Percentiles rank a stretch among this genome's conserved stretches.
phyloP scores from a whole-genome alignment of 2,113 vertebrate genomes.

The Psilopsiagon aymara region DNA sequence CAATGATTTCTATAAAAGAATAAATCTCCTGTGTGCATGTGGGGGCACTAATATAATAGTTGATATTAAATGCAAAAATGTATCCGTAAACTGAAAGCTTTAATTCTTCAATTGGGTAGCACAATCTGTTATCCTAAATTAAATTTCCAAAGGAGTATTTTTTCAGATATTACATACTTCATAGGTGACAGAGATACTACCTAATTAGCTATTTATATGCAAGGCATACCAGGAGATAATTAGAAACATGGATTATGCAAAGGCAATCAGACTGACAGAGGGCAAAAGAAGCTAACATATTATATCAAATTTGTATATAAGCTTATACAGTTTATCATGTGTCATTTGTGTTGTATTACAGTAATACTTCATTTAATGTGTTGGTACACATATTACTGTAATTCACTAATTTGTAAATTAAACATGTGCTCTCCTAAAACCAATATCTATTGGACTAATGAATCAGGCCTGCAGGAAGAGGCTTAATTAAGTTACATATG shows the following conservation, averaged over 20 bases:
- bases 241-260: conserved; percentile 82
- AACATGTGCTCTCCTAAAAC: conserved; percentile 45
- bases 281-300: conserved; percentile 72
- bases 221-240: conserved; percentile 80
- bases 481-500: conserved; percentile 4
- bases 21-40: conserved; percentile 21
- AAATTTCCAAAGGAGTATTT: conserved; percentile 75
- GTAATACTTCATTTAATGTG: conserved; percentile 75
- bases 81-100: conserved; percentile 63
- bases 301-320: conserved; percentile 78
- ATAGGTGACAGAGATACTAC: conserved; percentile 77
- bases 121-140: conserved; percentile 79
- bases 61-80: conserved; percentile 63
- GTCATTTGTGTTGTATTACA: conserved; percentile 73
- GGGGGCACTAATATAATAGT: conserved; percentile 38
- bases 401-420: conserved; percentile 70
- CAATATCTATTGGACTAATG: not conserved
- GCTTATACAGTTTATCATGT: conserved; percentile 71
- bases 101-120: conserved; percentile 71
- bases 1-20: not conserved
- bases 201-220: conserved; percentile 87
- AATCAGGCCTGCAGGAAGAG: conserved; percentile 24
- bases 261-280: conserved; percentile 78
- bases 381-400: conserved; percentile 63
- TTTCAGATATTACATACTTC: conserved; percentile 78